Conservation (phyloP, 2,113 vertebrate genomes). For the Paraplagusia blochii region DNA sequence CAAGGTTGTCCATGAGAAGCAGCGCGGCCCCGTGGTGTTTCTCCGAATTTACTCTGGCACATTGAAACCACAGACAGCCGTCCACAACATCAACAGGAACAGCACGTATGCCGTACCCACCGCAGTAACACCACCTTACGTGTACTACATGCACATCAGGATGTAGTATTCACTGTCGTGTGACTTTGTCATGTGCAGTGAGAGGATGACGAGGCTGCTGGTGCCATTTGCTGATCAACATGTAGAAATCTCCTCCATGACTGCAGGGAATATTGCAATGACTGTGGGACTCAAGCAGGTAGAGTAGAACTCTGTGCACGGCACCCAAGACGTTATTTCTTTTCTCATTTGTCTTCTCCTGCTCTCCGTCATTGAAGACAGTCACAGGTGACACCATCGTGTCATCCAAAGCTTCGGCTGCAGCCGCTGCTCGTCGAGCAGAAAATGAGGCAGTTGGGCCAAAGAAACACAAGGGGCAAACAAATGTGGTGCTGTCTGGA, state of each 20-base stretch:
- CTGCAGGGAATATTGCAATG: constrained; percentile 92
- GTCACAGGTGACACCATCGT: constrained; percentile 95
- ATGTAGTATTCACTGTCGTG: no score
- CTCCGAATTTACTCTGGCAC: constrained; percentile 90
- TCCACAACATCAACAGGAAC: constrained; percentile 91
- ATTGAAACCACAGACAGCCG: constrained; percentile 85
- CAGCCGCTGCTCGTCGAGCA: constrained; percentile 76
- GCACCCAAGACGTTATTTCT: background rate
- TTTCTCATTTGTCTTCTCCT: background rate
- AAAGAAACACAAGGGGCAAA: constrained; percentile 34
- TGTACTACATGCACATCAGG: background rate
- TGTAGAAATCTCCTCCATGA: constrained; percentile 87
- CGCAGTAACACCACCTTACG: background rate
- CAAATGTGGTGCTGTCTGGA: constrained; percentile 82
- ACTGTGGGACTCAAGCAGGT: constrained; percentile 95
- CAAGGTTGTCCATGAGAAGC: constrained; percentile 95
- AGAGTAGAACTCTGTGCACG: background rate
- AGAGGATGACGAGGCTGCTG: constrained; percentile 91
- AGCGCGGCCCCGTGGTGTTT: constrained; percentile 92
- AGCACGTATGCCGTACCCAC: constrained; percentile 79
- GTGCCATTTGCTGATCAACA: constrained; percentile 96
- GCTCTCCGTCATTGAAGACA: constrained; percentile 71
- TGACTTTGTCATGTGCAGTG: constrained; percentile 70
- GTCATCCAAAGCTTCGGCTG: constrained; percentile 87
- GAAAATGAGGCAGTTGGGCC: constrained; percentile 39